Evolutionary conservation across 1,140 invertebrate species (phyloP), one percentile per base, ranked within the genome.

Genomic region (Hyposmocoma kahamanoa): DNA sequence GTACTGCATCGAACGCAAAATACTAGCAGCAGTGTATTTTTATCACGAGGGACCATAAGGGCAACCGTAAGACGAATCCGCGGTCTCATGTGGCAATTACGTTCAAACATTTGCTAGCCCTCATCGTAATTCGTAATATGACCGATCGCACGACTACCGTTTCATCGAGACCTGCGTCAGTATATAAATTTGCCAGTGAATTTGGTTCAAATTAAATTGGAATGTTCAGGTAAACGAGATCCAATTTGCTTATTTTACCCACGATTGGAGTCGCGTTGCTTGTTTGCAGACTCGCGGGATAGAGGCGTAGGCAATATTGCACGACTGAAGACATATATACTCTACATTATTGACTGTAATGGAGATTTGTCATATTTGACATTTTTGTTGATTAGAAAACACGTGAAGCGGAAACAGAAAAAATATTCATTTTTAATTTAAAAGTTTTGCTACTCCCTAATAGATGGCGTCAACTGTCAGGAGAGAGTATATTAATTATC

Each of bases 51-150:
- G 54, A 50, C 38, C 51, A 22, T 50, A 67, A 65, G 62, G 60
- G 67, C 65, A 64, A n/a, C 53, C 56, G 67, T 73, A 79, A 83
- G 51, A 47, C 38, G 71, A 80, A 62, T 10, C 17, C 9, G 6
- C 32, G 39, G 56, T 78, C 65, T 84, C 80, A 55, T 61, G 62
- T 84, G 78, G 62, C 80, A 82, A 82, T 84, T 84, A 81, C 74
- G 36, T 56, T 75, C 76, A 78, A 84, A 79, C 76, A 77, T 84
- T 79, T 82, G 75, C 78, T 62, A 65, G 71, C 70, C 76, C 75
- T 75, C 66, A 57, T 67, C 74, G 76, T 80, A 73, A 80, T 64
- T 66, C 60, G 80, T 75, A 82, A 82, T 64, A 57, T 54, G 74
- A 84, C 49, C 56, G 48, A 24, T 6, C 22, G 21, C 11, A 9